phyloP scores from a whole-genome alignment of 2,888 invertebrate genomes.

The Caenorhabditis wallacei region DNA sequence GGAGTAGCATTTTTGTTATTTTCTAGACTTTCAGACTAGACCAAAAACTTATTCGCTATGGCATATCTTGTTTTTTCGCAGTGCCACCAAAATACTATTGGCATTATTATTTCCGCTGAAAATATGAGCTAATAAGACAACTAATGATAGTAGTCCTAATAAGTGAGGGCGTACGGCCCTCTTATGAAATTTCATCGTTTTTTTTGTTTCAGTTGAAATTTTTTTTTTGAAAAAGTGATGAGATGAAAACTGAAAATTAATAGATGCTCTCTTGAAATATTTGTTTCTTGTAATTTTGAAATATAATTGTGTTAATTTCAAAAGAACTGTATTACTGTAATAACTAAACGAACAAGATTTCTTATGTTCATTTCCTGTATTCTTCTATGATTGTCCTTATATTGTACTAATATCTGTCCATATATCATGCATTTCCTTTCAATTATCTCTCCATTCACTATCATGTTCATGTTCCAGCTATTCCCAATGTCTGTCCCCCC shows the following conservation, averaged over 20 bases:
- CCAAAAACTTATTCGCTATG: background rate
- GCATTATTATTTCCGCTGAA: background rate
- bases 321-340: no score
- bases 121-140: conserved; percentile 12
- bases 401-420: background rate
- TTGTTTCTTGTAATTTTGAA: no score
- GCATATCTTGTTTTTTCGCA: conserved; percentile 22
- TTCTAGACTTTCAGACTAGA: conserved; percentile 7
- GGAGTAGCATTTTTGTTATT: background rate
- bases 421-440: background rate
- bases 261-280: no score
- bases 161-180: background rate
- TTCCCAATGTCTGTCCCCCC: background rate
- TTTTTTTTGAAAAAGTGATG: no score
- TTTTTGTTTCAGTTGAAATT: no score
- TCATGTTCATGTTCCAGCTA: background rate
- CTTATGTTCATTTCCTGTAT: no score
- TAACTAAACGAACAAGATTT: no score
- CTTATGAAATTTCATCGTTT: no score
- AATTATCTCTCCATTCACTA: background rate
- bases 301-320: no score
- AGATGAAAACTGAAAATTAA: no score
- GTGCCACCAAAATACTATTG: background rate
- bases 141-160: conserved; percentile 8
- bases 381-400: no score